Evolutionary conservation across 2,797 vertebrate species (phyloP).

Genomic region (Propithecus deckenii): DNA sequence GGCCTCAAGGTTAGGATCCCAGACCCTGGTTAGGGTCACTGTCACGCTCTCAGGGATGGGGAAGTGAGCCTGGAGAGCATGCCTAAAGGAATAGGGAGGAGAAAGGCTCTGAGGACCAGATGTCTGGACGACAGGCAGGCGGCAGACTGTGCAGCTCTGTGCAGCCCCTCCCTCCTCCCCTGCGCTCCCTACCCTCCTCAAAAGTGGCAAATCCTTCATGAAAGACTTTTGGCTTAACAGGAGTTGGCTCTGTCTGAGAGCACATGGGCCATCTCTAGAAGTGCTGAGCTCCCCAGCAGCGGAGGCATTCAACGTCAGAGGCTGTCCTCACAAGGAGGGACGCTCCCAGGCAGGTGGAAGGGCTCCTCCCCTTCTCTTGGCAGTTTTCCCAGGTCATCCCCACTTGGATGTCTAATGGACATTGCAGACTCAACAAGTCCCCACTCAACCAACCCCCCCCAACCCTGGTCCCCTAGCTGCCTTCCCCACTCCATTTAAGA

Average conservation of each 20-base stretch:
- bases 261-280: not conserved
- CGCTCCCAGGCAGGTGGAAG: not conserved
- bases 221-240: not conserved
- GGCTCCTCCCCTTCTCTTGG: not conserved
- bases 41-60: not conserved
- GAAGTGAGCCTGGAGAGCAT: not conserved
- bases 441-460: not conserved
- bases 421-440: not conserved
- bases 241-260: not conserved
- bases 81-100: not conserved
- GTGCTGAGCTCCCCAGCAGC: not conserved
- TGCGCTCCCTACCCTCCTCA: not conserved
- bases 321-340: not conserved
- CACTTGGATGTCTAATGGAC: not conserved
- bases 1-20: not conserved
- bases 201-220: not conserved
- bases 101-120: not conserved
- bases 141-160: not conserved
- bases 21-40: not conserved
- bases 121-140: fast-evolving
- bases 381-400: not conserved
- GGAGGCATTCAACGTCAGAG: not conserved
- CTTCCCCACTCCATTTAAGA: not conserved
- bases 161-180: not conserved
- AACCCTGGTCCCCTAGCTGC: not conserved